Base-by-base conservation (phyloP, 2,888 invertebrate genomes). In the Galerucella pusilla region DNA sequence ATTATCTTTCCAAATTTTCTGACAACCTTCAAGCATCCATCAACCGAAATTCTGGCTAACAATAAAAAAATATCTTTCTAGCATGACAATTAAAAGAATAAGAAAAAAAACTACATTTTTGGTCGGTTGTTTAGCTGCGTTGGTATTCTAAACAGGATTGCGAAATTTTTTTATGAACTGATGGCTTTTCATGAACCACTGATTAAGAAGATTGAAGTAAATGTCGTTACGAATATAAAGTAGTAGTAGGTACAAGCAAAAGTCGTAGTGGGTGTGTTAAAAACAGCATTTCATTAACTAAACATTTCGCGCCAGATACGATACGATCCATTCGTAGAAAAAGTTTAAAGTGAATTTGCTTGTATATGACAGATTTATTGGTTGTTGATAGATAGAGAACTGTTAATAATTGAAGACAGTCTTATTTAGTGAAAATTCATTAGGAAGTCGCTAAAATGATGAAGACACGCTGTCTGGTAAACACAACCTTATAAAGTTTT, bases 241-340 rank as follows among this genome's bases (percentile, higher is more conserved):
- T 76, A 81, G 79, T 68, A 71, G 74, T 46, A 79, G 71, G 71
- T 77, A 80, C 81, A 80, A 76, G 80, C 80, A 71, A 78, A 75
- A 76, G 63, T 75, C 75, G 75, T 75, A 77, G 81, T 81, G 78
- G 81, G 81, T 78, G 80, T 81, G 79, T 75, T 73, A 73, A 75
- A 77, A 80, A 77, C 79, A 76, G 81, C 79, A 81, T 81, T 81
- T 81, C 81, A 81, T 81, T 81, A 81, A 81, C 77, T 70, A 78
- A 80, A 81, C 78, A 79, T 76, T 77, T 75, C 76, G 73, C 72
- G 76, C 77, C 67, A 59, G 60, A 68, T 20, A 67, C 71, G 77
- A 77, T 77, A 69, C 67, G 35, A 78, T 77, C 78, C 78, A 35
- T 75, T 77, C 75, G 66, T 61, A 59, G 74, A 75, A 75, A 77